Evolutionary conservation across 2,113 vertebrate species (phyloP), one percentile per base, ranked within the genome.

Genomic region (Petroica traversi): DNA sequence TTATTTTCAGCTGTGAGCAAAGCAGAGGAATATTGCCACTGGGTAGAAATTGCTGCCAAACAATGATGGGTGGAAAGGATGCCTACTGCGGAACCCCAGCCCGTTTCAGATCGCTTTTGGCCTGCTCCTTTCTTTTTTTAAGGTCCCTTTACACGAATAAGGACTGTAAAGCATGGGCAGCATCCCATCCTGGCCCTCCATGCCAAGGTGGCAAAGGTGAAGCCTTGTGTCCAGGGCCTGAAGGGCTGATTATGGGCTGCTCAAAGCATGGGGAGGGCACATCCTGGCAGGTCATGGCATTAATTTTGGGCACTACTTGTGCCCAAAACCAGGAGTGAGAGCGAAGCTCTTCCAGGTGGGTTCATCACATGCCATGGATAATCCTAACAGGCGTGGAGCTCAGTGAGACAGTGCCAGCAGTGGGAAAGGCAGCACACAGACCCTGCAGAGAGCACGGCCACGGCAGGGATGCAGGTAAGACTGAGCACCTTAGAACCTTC

Each of bases 1-100:
- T 92, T 92, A 95, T 91, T 97, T 96, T 95, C 93, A 92, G 89
- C 91, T 89, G 81, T 5, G 24, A 95, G 91, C 69, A 89, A 97
- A 95, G 77, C 62, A 58, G 69, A 87, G 89, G 89, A 92, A 79
- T 94, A 85, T 89, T 89, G 87, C 77, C 58, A 87, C 91, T 1
- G 24, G 45, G 66, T 61, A 68, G 84, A 82, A 95, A 97, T 89
- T 87, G 64, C 91, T 91, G 68, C 86, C 84, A 92, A 93, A 89
- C 85, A 91, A 54, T 43, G 62, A 57, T 22, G 14, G 5, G 61
- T 87, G 84, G 64, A 91, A 93, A 85, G 69, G 76, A 93, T 86
- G 69, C 86, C 73, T 81, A 77, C 48, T 89, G 69, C 89, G 89
- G 86, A 92, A 59, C 64, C 23, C 52, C 64, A 87, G 45, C 55